Percentiles rank a stretch among this genome's conserved stretches.
Conservation (phyloP, 1,140 invertebrate species). For the Drosophila cardini region DNA sequence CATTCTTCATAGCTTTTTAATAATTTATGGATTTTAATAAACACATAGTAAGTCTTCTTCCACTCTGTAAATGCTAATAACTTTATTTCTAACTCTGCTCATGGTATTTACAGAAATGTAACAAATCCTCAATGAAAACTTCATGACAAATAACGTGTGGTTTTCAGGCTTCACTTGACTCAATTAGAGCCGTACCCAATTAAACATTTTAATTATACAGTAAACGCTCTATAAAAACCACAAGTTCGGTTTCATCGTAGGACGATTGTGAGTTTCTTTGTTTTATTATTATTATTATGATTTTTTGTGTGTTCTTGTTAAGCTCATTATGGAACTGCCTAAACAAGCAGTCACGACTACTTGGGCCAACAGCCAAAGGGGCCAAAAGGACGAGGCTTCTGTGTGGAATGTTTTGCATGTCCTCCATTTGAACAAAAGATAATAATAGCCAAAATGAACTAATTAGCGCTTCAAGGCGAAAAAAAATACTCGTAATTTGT, state of each 20-base stretch:
- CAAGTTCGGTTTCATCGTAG: conserved; percentile 8
- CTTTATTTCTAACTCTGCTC: too few species aligned
- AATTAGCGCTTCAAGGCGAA: conserved; percentile 63
- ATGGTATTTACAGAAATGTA: too few species aligned
- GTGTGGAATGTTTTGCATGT: conserved; percentile 13
- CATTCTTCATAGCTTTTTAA: too few species aligned
- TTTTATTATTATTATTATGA: conserved; percentile 32
- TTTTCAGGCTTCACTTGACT: too few species aligned
- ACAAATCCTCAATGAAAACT: too few species aligned
- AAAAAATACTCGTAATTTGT: conserved; percentile 8
- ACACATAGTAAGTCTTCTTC: too few species aligned
- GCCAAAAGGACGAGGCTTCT: not conserved
- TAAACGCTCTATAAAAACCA: conserved; percentile 10
- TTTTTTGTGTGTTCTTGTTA: conserved; percentile 17
- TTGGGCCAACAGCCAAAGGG: conserved; percentile 41
- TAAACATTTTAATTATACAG: conserved; percentile 13
- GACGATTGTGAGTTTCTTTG: not conserved
- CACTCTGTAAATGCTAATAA: too few species aligned
- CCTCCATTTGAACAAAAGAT: conserved; percentile 57
- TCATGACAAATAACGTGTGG: too few species aligned
- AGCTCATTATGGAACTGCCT: conserved; percentile 55
- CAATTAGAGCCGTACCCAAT: not conserved
- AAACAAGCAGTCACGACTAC: conserved; percentile 6
- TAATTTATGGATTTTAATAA: too few species aligned
- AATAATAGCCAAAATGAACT: conserved; percentile 55